Evolutionary conservation across 2,113 vertebrate species (phyloP).

Genomic region (Poeciliopsis turrubarensis): DNA sequence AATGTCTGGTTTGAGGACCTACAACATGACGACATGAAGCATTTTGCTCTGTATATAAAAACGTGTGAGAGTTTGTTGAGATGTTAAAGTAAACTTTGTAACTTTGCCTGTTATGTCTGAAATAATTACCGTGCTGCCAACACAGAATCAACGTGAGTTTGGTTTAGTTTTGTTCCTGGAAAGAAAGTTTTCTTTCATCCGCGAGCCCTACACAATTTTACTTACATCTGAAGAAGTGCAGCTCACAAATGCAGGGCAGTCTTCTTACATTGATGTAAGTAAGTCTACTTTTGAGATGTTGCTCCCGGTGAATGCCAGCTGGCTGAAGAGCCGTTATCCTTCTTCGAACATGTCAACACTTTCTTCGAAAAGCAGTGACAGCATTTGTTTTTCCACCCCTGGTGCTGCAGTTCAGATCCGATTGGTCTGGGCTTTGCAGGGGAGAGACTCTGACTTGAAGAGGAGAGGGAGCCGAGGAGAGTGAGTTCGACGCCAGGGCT

Average conservation of each 20-base stretch:
- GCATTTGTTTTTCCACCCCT: constrained; percentile 39
- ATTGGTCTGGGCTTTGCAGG: neutral
- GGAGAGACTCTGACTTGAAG: neutral
- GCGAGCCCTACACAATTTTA: neutral
- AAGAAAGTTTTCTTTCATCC: neutral
- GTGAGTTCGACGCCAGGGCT: neutral
- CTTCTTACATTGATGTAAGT: neutral
- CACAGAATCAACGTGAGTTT: too few species aligned
- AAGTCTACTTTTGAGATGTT: neutral
- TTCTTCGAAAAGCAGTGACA: constrained; percentile 48
- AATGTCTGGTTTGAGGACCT: too few species aligned
- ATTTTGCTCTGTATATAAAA: too few species aligned
- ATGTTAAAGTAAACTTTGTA: too few species aligned
- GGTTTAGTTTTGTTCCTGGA: neutral
- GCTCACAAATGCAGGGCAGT: neutral
- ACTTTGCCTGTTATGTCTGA: too few species aligned
- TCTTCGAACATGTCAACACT: constrained; percentile 34
- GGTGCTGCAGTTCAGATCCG: neutral
- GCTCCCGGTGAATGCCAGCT: constrained; percentile 18
- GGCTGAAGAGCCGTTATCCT: constrained; percentile 16
- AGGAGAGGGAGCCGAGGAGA: neutral
- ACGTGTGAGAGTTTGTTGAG: too few species aligned
- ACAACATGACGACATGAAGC: too few species aligned
- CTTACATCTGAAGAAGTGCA: neutral
- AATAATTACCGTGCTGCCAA: too few species aligned